Percentiles rank a stretch among this genome's conserved stretches.
phyloP scores from a whole-genome alignment of 2,113 vertebrate genomes.

The Rhineura floridana region DNA sequence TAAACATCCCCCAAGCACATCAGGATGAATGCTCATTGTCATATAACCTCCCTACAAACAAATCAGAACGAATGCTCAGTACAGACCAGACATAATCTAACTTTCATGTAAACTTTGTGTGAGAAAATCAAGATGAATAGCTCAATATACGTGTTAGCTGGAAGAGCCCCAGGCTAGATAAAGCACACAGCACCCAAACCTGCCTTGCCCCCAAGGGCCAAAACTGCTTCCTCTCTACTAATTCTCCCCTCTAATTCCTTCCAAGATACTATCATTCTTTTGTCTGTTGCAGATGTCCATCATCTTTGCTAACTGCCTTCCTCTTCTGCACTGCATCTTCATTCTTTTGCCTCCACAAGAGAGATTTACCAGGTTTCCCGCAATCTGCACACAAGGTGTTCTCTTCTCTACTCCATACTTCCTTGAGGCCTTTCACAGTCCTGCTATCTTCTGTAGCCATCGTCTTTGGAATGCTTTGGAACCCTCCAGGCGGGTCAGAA shows the following conservation, averaged over 20 bases:
- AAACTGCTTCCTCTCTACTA: background rate
- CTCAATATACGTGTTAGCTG: too few species aligned
- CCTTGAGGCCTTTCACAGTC: constrained; percentile 54
- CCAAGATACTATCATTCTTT: background rate
- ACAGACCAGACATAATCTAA: too few species aligned
- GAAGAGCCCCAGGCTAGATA: background rate
- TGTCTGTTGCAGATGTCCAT: background rate
- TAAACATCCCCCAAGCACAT: too few species aligned
- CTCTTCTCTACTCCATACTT: constrained; percentile 65
- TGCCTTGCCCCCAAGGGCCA: background rate
- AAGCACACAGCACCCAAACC: background rate
- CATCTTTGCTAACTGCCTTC: background rate
- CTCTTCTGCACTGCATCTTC: background rate
- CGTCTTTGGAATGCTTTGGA: background rate
- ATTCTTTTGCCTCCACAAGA: background rate
- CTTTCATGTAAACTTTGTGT: too few species aligned
- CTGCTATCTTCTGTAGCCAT: constrained; percentile 53
- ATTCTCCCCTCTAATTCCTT: background rate
- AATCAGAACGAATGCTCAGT: too few species aligned
- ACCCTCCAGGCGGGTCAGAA: constrained; percentile 1
- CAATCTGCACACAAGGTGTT: constrained; percentile 65
- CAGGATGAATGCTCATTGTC: too few species aligned
- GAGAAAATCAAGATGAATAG: too few species aligned
- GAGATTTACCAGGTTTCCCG: constrained; percentile 42
- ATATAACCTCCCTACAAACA: too few species aligned